Evolutionary conservation across 2,113 vertebrate species (phyloP).

Genomic region (Heloderma charlesbogerti): DNA sequence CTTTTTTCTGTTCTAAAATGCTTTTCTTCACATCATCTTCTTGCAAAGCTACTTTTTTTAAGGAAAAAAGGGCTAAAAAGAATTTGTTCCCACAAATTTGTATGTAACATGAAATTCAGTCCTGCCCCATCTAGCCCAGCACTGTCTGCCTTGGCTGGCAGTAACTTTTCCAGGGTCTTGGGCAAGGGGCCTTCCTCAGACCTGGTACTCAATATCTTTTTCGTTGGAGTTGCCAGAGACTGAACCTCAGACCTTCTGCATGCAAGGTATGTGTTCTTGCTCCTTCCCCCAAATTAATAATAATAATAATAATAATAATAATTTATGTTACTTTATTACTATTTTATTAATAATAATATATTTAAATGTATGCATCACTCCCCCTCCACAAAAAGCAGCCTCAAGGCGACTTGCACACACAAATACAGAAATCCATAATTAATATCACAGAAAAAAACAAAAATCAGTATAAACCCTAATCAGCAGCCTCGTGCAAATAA

Average conservation of each 20-base stretch:
- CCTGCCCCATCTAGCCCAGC: neutral
- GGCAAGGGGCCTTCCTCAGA: neutral
- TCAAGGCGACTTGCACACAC: too few species aligned
- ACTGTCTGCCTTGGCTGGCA: too few species aligned
- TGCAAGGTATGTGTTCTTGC: neutral
- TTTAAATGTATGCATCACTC: too few species aligned
- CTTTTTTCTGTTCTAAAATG: too few species aligned
- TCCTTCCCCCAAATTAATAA: neutral
- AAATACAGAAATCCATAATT: too few species aligned
- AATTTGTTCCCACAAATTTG: neutral
- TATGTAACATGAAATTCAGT: neutral
- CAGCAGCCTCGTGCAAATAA: too few species aligned
- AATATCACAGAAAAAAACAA: neutral
- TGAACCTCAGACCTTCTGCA: neutral
- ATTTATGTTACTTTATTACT: neutral
- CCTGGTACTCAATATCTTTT: neutral
- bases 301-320: too few species aligned
- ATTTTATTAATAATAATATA: too few species aligned
- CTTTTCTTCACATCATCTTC: too few species aligned
- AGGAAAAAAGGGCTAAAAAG: neutral
- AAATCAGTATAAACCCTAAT: too few species aligned
- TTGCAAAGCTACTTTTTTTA: too few species aligned
- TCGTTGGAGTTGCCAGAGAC: neutral
- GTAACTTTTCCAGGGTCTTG: neutral
- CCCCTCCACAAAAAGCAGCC: too few species aligned